Conservation (phyloP, 2,113 vertebrate species). For the Puffinus mauretanicus region DNA sequence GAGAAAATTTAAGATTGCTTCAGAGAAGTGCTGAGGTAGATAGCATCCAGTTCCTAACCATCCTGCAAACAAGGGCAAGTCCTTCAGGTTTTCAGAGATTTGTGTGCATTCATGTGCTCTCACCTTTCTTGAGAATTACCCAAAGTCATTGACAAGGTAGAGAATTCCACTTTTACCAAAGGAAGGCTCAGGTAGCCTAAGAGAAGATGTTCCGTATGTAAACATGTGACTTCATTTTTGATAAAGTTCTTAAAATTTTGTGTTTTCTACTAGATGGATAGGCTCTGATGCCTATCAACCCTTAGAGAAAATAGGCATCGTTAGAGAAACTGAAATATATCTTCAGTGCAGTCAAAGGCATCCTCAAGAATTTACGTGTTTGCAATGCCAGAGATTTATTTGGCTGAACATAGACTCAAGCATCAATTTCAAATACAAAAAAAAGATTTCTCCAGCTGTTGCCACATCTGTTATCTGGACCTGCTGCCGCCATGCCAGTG, state of each 20-base stretch:
- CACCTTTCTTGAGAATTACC: not conserved
- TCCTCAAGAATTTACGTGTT: not conserved
- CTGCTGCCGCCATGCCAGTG: not conserved
- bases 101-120: not conserved
- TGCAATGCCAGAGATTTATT: not conserved
- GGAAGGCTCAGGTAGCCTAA: not conserved
- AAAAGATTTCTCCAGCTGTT: slow-evolving; percentile 35
- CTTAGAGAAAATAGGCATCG: not conserved
- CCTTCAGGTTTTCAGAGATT: not conserved
- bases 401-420: not conserved
- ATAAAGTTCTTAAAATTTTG: not conserved
- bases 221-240: not conserved
- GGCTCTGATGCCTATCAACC: not conserved
- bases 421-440: slow-evolving; percentile 17
- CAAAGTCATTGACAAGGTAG: not conserved
- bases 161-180: not conserved
- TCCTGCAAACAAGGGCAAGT: not conserved
- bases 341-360: not conserved
- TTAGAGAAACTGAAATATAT: not conserved
- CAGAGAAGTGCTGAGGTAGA: not conserved
- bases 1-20: not conserved
- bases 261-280: not conserved
- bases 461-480: slow-evolving; percentile 17
- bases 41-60: not conserved
- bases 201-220: not conserved